These are phyloP conservation scores for Micromys minutus DNA, from an alignment of 2,113 vertebrate species.

Conservation along the genomic window DNA sequence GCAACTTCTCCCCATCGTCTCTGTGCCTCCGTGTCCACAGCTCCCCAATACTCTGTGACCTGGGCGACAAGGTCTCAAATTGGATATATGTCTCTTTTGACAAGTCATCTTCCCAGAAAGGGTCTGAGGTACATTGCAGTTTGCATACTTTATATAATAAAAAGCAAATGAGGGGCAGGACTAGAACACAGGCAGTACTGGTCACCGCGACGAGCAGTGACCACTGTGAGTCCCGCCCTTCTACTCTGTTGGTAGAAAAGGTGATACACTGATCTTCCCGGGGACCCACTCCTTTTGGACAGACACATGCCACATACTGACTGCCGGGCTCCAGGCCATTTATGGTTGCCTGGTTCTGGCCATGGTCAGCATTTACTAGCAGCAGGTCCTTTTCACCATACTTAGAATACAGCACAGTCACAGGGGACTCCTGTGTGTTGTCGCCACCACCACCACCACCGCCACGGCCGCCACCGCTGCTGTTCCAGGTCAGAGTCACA, in stretches of 20 bases:
- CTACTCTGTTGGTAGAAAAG: constrained; percentile 88
- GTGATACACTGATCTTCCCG: constrained; percentile 93
- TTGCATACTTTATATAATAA: constrained; percentile 94
- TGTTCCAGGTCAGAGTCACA: constrained; percentile 92
- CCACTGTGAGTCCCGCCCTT: constrained; percentile 80
- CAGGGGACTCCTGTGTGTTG: constrained; percentile 72
- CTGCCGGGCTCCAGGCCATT: constrained; percentile 90
- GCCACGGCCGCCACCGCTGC: constrained; percentile 74
- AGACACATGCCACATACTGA: constrained; percentile 93
- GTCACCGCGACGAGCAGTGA: constrained; percentile 86
- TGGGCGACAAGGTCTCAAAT: constrained; percentile 94
- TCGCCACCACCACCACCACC: too few species aligned
- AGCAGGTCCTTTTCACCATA: constrained; percentile 91
- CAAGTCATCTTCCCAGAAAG: constrained; percentile 87
- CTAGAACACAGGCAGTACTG: constrained; percentile 87
- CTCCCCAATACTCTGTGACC: constrained; percentile 89
- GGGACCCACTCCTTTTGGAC: constrained; percentile 87
- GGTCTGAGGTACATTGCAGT: constrained; percentile 86
- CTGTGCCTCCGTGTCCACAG: constrained; percentile 91
- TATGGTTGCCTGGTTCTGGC: constrained; percentile 90
- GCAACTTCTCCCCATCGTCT: constrained; percentile 91
- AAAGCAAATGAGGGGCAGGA: constrained; percentile 90
- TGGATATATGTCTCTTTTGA: constrained; percentile 95
- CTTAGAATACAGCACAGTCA: constrained; percentile 93
- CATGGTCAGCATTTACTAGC: constrained; percentile 87